Evolutionary conservation across 2,113 vertebrate species (phyloP), one percentile per base, ranked within the genome.

Genomic region (Rhinogobius similis): DNA sequence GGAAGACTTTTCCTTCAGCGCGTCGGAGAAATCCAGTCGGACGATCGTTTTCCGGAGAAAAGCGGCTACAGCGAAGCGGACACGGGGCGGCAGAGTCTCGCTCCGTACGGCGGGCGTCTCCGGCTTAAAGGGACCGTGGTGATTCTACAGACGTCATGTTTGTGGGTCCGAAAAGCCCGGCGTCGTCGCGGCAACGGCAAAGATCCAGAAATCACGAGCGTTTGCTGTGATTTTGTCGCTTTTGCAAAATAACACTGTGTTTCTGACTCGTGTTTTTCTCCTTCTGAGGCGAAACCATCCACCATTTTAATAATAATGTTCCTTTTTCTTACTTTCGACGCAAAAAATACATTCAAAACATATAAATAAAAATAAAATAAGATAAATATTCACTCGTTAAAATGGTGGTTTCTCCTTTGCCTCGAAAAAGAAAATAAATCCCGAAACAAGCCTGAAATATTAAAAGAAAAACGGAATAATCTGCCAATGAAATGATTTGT

Each of bases 111-210:
- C 67, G 73, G 70, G 72, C 72, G 84, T 86, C 89, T 92, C 89
- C 89, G 88, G 90, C 88, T 88, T 90, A 92, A 90, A 90, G 87
- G 89, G 86, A 89, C 87, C 77, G 81, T 87, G 82, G 87, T 89
- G 82, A 84, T 80, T 81, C 84, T 87, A 89, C 84, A 92, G 89
- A 87, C 83, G 68, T 88, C 65, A 67, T 27, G 23, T 27, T 52
- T 5, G 26, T 26, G 53, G 53, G 23, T 76, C 75, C 53, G 65
- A 68, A 79, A 75, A 70, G 79, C 85, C 82, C 75, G 76, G 0
- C 74, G 79, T 78, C 69, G 78, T 77, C 83, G 14, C 52, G 52
- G 52, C 52, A 55, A 55, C 10, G 5, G 11, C 52, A 13, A 26
- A 55, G 11, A 14, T 26, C 23, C 2, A 13, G 3, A n/a, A n/a